phyloP scores from a whole-genome alignment of 2,888 invertebrate species.

The Chrysotoxum bicinctum region DNA sequence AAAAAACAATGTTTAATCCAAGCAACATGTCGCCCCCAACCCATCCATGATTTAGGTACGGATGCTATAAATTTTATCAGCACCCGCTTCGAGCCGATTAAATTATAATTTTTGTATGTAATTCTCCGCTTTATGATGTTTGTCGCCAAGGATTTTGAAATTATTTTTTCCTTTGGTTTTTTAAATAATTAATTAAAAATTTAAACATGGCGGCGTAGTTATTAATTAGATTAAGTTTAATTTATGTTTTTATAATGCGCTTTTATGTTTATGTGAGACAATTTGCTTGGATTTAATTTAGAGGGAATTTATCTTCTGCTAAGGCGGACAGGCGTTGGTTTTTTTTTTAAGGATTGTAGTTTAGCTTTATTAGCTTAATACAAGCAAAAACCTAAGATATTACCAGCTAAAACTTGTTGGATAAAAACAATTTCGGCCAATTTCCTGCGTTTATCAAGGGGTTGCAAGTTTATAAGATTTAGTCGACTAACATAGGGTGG shows the following conservation, averaged over 20 bases:
- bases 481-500: too few species aligned
- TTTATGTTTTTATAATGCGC: slow-evolving; percentile 50
- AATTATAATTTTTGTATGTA: slow-evolving; percentile 22
- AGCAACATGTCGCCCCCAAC: slow-evolving; percentile 34
- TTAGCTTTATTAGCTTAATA: not conserved
- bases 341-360: not conserved
- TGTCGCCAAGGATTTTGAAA: slow-evolving; percentile 31
- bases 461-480: too few species aligned
- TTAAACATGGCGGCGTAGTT: slow-evolving; percentile 45
- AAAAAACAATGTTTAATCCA: not conserved
- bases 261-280: slow-evolving; percentile 36
- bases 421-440: too few species aligned
- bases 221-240: slow-evolving; percentile 58
- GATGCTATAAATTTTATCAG: slow-evolving; percentile 67
- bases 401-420: too few species aligned
- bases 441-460: too few species aligned
- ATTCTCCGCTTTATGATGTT: not conserved
- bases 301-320: not conserved
- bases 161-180: not conserved
- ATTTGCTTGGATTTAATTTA: slow-evolving; percentile 16
- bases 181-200: slow-evolving; percentile 29
- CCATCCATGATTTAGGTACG: slow-evolving; percentile 37
- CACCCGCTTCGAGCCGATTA: not conserved
- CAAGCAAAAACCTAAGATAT: too few species aligned
- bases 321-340: not conserved